These are phyloP conservation scores for Cheilosia impressa DNA, from an alignment of 2,888 invertebrate species.

Conservation along the genomic window DNA sequence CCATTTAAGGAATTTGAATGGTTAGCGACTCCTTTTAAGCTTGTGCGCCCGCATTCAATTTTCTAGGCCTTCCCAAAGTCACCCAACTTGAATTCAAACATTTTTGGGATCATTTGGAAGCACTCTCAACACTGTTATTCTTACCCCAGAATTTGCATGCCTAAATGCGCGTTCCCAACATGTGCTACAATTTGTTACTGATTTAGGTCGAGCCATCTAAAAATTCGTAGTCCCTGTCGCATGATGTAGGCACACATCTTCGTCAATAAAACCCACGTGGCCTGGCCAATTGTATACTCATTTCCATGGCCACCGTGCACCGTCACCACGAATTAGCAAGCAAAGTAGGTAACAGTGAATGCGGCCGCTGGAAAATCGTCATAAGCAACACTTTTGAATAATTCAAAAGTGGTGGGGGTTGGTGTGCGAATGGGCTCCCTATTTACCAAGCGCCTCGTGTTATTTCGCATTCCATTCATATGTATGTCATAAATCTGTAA, in stretches of 20 bases:
- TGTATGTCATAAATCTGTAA: slow-evolving; percentile 51
- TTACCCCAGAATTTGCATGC: too few relatives aligned
- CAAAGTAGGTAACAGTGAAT: slow-evolving; percentile 10
- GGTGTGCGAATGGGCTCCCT: slow-evolving; percentile 16
- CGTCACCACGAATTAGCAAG: slow-evolving; percentile 20
- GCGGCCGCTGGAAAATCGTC: slow-evolving; percentile 13
- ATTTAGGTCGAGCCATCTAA: too few relatives aligned
- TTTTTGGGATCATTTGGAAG: too few relatives aligned
- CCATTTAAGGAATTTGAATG: too few relatives aligned
- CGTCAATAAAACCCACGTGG: neutral
- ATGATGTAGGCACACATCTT: neutral
- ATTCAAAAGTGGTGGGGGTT: slow-evolving; percentile 20
- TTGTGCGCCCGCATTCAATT: too few relatives aligned
- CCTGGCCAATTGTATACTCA: neutral
- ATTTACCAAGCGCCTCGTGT: slow-evolving; percentile 38
- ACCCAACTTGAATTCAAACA: too few relatives aligned
- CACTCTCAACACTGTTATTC: too few relatives aligned
- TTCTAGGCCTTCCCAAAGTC: too few relatives aligned
- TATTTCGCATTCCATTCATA: slow-evolving; percentile 33
- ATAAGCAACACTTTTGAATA: slow-evolving; percentile 24
- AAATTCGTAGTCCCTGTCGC: too few relatives aligned
- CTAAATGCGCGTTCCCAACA: too few relatives aligned
- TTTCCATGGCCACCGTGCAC: neutral
- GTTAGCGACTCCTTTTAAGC: too few relatives aligned
- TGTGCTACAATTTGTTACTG: too few relatives aligned